phyloP scores from a whole-genome alignment of 2,113 vertebrate genomes.

The Myotis lucifugus region DNA sequence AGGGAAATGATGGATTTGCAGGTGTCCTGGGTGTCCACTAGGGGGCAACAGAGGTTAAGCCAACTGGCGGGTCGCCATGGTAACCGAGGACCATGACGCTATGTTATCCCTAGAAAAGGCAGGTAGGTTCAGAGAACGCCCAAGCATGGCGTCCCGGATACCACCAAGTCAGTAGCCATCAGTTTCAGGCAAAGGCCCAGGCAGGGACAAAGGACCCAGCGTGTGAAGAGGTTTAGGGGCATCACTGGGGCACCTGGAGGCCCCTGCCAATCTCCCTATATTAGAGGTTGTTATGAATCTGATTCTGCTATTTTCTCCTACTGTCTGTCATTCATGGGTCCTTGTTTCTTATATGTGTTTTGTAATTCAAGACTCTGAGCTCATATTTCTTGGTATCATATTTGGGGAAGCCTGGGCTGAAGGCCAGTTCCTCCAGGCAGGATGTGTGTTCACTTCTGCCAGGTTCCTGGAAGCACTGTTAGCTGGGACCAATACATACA shows the following conservation, averaged over 20 bases:
- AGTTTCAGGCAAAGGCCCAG: neutral
- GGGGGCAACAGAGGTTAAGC: neutral
- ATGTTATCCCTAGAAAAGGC: accelerated
- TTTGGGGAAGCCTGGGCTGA: neutral
- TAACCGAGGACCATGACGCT: neutral
- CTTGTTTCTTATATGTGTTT: constrained; percentile 6
- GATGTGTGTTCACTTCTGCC: constrained; percentile 15
- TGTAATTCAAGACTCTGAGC: neutral
- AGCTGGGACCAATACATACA: neutral
- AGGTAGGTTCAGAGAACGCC: neutral
- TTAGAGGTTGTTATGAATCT: neutral
- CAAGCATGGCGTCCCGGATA: accelerated
- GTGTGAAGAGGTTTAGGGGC: neutral
- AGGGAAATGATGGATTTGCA: neutral
- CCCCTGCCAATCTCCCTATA: neutral
- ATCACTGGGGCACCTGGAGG: neutral
- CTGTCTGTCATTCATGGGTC: constrained; percentile 2
- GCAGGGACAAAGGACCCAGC: neutral
- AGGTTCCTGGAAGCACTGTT: neutral
- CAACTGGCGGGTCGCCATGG: neutral
- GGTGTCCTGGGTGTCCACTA: neutral
- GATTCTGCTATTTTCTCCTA: neutral
- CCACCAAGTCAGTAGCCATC: neutral
- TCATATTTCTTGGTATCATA: neutral
- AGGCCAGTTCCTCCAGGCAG: neutral